phyloP scores from a whole-genome alignment of 1,140 invertebrate genomes.

The Tetragonula clypearis region DNA sequence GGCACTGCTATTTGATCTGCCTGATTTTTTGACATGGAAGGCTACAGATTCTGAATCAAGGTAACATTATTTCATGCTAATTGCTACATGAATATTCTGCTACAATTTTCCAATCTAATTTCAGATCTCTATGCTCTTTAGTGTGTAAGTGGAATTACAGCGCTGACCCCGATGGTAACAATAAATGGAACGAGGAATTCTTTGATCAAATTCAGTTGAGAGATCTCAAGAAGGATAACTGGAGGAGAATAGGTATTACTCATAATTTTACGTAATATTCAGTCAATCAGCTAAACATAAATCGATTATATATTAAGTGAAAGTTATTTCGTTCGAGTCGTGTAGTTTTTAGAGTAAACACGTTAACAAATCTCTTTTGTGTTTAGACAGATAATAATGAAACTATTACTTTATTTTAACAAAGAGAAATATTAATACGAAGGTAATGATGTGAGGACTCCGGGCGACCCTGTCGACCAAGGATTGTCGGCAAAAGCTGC shows the following conservation, averaged over 20 bases:
- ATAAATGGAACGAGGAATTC: conserved; percentile 90
- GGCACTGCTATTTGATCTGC: conserved; percentile 93
- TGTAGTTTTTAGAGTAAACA: conserved; percentile 7
- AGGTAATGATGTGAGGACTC: conserved; percentile 86
- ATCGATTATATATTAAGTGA: not conserved
- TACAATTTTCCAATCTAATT: conserved; percentile 44
- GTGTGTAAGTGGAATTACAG: conserved; percentile 98
- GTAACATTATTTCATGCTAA: conserved; percentile 72
- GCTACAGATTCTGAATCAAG: conserved; percentile 89
- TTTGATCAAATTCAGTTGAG: conserved; percentile 88
- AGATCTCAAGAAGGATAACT: conserved; percentile 88
- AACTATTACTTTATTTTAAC: conserved; percentile 48
- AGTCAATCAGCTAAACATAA: not conserved
- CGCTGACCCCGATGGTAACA: conserved; percentile 82
- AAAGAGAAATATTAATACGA: conserved; percentile 59
- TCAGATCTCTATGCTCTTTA: conserved; percentile 94
- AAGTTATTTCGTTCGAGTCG: not conserved
- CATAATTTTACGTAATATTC: conserved; percentile 8
- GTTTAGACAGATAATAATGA: conserved; percentile 42
- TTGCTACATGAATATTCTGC: not conserved
- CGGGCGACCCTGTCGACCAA: conserved; percentile 87
- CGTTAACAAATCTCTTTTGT: conserved; percentile 26
- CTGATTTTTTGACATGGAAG: conserved; percentile 97
- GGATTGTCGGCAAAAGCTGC: conserved; percentile 87
- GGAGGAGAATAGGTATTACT: conserved; percentile 88